Evolutionary conservation across 2,888 invertebrate genomes (phyloP), one percentile per base, ranked within the genome.

Genomic region (Synanthedon formicaeformis): DNA sequence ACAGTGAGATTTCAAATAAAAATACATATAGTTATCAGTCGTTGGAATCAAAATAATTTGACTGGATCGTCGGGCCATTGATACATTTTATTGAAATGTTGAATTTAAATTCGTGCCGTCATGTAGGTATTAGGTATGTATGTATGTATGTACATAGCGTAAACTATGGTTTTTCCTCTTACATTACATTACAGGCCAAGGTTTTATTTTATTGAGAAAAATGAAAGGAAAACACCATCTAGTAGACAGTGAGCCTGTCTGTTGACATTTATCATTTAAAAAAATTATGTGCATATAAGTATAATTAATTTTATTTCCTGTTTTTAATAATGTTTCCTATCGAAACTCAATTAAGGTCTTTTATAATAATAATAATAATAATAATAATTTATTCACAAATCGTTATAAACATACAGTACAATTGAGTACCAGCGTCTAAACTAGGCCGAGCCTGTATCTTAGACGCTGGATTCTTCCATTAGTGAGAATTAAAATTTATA

Each of bases 161-260:
- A 45, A 45, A 45, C 13, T 10, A 45, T 45, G 4, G 68, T 69
- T 76, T 78, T 75, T 76, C 73, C 73, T 74, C 70, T 68, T 71
- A 64, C 66, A 67, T 63, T 65, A 69, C 58, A 52, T 72, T 73
- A 71, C 71, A 70, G 80, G 84, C 82, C 85, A 83, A 82, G 83
- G 85, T 75, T 75, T 61, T 78, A 75, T 78, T 77, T 75, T 77
- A 77, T 78, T 78, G 69, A 65, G 63, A 59, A 67, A 69, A 12
- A 13, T 49, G 16, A 10, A 49, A 56, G 56, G 52, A 56, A 56
- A 56, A 56, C 50, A 27, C 52, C 10, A 34, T 10, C 34, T 10
- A 10, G 34, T 34, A 8, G 8, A 27, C 27, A 27, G 8, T 27
- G 3, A 27, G 27, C 8, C 34, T 34, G 10, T 34, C 34, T 34